These are phyloP conservation scores for Oceanodroma leucorhoa DNA, from an alignment of 2,797 vertebrate genomes.

Conservation along the genomic window DNA sequence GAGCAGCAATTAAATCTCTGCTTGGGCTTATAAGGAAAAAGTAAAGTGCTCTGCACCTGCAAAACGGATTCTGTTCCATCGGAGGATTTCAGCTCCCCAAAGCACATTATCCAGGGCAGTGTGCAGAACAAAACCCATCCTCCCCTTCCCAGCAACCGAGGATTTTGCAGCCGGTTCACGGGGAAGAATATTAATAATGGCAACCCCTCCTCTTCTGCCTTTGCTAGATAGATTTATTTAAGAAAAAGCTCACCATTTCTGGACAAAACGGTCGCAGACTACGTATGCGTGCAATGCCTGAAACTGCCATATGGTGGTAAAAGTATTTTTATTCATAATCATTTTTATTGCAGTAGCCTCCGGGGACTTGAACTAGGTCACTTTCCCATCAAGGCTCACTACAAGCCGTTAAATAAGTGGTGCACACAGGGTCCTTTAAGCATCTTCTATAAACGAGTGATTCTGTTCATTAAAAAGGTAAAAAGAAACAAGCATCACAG, in stretches of 20 bases:
- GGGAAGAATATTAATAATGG: not conserved
- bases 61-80: not conserved
- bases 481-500: not conserved
- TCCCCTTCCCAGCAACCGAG: not conserved
- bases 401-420: slow-evolving; percentile 16
- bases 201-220: not conserved
- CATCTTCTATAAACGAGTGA: not conserved
- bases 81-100: slow-evolving; percentile 30
- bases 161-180: not conserved
- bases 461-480: slow-evolving; percentile 11
- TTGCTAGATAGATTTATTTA: not conserved
- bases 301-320: slow-evolving; percentile 58
- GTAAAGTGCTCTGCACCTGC: slow-evolving; percentile 64
- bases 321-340: slow-evolving; percentile 54
- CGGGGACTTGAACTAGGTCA: slow-evolving; percentile 60
- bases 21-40: slow-evolving; percentile 66
- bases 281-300: not conserved
- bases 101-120: slow-evolving; percentile 22
- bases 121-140: not conserved
- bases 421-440: not conserved
- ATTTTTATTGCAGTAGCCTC: slow-evolving; percentile 55
- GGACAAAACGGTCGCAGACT: not conserved
- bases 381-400: slow-evolving; percentile 53
- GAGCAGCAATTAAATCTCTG: slow-evolving; percentile 71
- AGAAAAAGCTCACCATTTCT: slow-evolving; percentile 25